phyloP scores from a whole-genome alignment of 2,888 invertebrate genomes.

The Frankliniella intonsa region DNA sequence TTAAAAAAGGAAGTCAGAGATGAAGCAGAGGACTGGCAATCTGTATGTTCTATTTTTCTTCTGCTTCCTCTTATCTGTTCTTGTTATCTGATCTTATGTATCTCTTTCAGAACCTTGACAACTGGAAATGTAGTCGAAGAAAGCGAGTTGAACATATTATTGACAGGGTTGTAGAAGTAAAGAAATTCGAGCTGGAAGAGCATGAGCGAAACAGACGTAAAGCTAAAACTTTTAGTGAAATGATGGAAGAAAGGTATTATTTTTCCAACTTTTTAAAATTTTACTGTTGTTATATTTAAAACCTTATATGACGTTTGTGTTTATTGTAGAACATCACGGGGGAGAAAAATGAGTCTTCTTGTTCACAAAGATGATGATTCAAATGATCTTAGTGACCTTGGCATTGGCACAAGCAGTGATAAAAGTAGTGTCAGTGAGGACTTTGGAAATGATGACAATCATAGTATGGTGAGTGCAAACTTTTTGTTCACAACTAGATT shows the following conservation, averaged over 20 bases:
- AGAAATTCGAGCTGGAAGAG: conserved; percentile 77
- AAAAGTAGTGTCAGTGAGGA: conserved; percentile 49
- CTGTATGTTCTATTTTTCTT: conserved; percentile 56
- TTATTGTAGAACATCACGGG: conserved; percentile 50
- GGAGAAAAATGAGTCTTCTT: conserved; percentile 57
- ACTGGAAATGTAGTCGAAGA: conserved; percentile 89
- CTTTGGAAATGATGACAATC: conserved; percentile 28
- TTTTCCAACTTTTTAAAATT: conserved; percentile 29
- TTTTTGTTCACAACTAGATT: conserved; percentile 22
- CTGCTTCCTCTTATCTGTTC: conserved; percentile 25
- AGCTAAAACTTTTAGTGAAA: conserved; percentile 91
- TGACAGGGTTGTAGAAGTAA: conserved; percentile 83
- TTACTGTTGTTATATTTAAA: not conserved
- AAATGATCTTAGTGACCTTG: conserved; percentile 79
- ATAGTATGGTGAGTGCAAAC: conserved; percentile 20
- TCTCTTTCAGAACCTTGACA: conserved; percentile 73
- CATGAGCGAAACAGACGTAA: conserved; percentile 65
- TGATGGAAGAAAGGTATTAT: conserved; percentile 79
- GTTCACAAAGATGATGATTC: conserved; percentile 77
- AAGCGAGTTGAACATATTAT: conserved; percentile 88
- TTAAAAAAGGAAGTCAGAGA: conserved; percentile 74
- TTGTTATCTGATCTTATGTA: not conserved
- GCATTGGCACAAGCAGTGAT: conserved; percentile 55
- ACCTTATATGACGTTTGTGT: conserved; percentile 6
- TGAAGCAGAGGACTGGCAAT: conserved; percentile 88